Base-by-base conservation (phyloP, 2,113 vertebrate genomes). In the Myiopsitta monachus region DNA sequence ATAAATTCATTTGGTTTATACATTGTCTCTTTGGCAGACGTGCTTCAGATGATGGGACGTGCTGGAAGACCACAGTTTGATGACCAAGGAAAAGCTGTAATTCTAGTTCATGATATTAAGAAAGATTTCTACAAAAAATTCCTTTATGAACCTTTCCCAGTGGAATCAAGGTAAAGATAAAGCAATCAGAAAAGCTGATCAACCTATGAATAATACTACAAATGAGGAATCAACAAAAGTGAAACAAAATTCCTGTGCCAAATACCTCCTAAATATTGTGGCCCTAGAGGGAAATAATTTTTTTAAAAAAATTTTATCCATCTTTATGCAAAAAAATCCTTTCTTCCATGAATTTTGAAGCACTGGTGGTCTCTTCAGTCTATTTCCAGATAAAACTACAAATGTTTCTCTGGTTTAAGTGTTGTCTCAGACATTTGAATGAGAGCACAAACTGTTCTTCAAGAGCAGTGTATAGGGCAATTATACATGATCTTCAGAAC, bases 91-190 rank as follows among this genome's bases (percentile, higher is more conserved):
- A 99, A 99, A 98, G 99, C 99, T 27, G 99, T 99, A 39, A 99
- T 99, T 97, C 98, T 99, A 9, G 99, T 99, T 77, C 99, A 99
- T 81, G 99, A 99, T 96, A 99, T 99, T 94, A 99, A 99, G 96
- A 99, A 99, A 97, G 99, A 99, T 95, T 99, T 99, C 97, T 99
- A 99, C 97, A 99, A 99, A 98, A 99, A 99, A 97, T 99, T 99
- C 92, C 99, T 99, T 57, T 99, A 99, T 85, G 99, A 99, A 90
- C 99, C 99, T 31, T 99, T 99, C 93, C 99, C 99, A 66, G 99
- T 99, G 26, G 99, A 99, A 97, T 99, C 99, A 95, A 99, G 99
- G 99, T 99, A 91, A 94, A 91, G 15, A 74, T 52, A 84, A 84
- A 89, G 39, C 52, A 74, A 69, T 93, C 62, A 72, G 36, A 79